Conservation (phyloP, 2,888 invertebrate genomes). For the Sthenelais limicola region DNA sequence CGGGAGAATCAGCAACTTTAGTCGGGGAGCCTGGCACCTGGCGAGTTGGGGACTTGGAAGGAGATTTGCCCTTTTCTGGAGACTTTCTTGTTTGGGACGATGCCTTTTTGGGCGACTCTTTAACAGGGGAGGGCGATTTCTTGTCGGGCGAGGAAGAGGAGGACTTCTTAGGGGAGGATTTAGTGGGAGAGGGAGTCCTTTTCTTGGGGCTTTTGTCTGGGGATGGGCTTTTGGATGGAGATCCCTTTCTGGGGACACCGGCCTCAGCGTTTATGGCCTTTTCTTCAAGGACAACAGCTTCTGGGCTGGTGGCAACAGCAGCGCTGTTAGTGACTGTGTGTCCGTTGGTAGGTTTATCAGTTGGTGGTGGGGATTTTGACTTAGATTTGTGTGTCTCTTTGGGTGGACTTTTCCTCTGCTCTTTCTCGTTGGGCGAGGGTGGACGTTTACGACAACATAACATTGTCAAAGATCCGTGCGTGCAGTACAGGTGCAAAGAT, state of each 20-base stretch:
- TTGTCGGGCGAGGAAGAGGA: conserved; percentile 4
- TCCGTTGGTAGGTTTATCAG: conserved; percentile 1
- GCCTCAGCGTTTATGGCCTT: too few relatives aligned
- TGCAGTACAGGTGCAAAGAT: not conserved
- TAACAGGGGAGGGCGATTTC: too few relatives aligned
- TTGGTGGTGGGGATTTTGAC: not conserved
- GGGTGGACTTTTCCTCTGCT: too few relatives aligned
- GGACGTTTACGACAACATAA: conserved; percentile 27
- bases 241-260: too few relatives aligned
- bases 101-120: not conserved
- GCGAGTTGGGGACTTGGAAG: not conserved
- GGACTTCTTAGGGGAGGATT: conserved; percentile 3
- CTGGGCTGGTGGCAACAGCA: conserved; percentile 10
- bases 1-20: conserved; percentile 29
- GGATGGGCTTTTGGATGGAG: not conserved
- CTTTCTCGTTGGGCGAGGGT: conserved; percentile 13
- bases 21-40: conserved; percentile 11
- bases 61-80: not conserved
- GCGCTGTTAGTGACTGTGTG: not conserved
- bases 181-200: not conserved
- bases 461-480: conserved; percentile 4
- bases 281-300: conserved; percentile 20
- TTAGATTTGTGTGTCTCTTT: not conserved
- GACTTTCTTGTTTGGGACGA: not conserved
- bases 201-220: not conserved